A percentile compares a stretch with the other conserved stretches of the same genome.
phyloP scores from a whole-genome alignment of 2,797 vertebrate genomes.

The Schizothorax lantsangensis region DNA sequence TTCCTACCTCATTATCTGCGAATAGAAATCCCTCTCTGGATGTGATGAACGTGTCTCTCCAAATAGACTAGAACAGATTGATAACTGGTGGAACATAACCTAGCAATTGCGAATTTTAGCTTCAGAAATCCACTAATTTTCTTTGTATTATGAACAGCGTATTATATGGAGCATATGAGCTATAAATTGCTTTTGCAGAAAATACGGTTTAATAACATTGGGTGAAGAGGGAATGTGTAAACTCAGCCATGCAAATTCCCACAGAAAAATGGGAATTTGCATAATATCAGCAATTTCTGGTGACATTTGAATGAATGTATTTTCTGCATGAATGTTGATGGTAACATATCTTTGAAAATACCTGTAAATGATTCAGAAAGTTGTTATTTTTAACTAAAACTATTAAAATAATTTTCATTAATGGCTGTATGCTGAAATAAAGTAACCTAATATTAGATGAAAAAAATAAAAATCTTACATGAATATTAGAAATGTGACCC shows the following conservation, averaged over 20 bases:
- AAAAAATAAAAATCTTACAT: neutral
- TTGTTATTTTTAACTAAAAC: neutral
- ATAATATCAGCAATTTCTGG: neutral
- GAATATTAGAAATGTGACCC: neutral
- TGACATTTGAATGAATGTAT: neutral
- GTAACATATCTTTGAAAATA: neutral
- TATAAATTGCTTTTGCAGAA: neutral
- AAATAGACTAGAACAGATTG: neutral
- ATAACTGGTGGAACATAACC: slow-evolving; percentile 1
- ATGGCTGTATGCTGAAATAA: neutral
- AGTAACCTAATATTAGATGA: neutral
- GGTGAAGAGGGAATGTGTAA: neutral
- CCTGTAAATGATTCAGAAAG: neutral
- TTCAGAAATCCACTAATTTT: neutral
- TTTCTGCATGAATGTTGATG: neutral
- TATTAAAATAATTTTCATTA: neutral
- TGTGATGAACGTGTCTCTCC: neutral
- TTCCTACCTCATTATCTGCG: neutral
- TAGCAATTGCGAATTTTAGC: neutral
- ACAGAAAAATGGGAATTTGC: neutral
- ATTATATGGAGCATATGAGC: neutral
- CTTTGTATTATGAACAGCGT: neutral
- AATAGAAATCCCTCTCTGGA: neutral
- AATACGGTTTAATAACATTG: neutral
- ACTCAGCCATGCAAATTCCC: neutral